These are phyloP conservation scores for Merodon equestris DNA, from an alignment of 2,888 invertebrate genomes.

Conservation along the genomic window DNA sequence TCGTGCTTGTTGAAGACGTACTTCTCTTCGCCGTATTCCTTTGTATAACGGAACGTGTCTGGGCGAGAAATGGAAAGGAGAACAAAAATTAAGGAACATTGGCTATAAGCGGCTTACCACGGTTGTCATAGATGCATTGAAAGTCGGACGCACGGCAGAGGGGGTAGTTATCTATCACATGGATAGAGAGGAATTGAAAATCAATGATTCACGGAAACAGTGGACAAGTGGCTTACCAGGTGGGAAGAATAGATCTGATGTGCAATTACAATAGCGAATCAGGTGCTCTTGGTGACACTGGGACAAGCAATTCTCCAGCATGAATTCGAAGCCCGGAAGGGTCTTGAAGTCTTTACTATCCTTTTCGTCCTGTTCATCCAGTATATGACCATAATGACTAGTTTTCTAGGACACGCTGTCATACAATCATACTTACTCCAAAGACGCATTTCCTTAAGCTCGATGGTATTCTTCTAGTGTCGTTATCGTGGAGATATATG, in stretches of 20 bases:
- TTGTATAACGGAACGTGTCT: slow-evolving; percentile 74
- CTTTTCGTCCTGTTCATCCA: slow-evolving; percentile 72
- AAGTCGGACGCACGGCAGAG: slow-evolving; percentile 74
- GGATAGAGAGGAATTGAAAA: neutral
- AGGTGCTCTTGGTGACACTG: slow-evolving; percentile 78
- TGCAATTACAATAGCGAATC: slow-evolving; percentile 77
- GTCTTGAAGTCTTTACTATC: slow-evolving; percentile 73
- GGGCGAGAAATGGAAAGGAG: neutral
- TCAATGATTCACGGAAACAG: slow-evolving; percentile 40
- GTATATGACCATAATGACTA: neutral
- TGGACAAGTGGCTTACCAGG: slow-evolving; percentile 71
- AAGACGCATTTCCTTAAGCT: slow-evolving; percentile 74
- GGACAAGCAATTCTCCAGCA: slow-evolving; percentile 76
- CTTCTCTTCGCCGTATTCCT: slow-evolving; percentile 73
- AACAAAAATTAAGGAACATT: neutral
- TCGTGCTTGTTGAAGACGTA: slow-evolving; percentile 73
- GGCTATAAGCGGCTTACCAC: slow-evolving; percentile 74
- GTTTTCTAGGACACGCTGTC: too few species aligned
- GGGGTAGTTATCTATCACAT: slow-evolving; percentile 62
- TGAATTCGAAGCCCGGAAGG: slow-evolving; percentile 75
- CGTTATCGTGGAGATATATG: slow-evolving; percentile 74
- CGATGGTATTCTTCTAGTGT: slow-evolving; percentile 72
- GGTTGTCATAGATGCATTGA: slow-evolving; percentile 74
- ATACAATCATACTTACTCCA: slow-evolving; percentile 70
- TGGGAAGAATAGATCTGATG: slow-evolving; percentile 77